A percentile compares a stretch with the other conserved stretches of the same genome.
phyloP scores from a whole-genome alignment of 2,888 invertebrate species.

The Ernsta delagoae region DNA sequence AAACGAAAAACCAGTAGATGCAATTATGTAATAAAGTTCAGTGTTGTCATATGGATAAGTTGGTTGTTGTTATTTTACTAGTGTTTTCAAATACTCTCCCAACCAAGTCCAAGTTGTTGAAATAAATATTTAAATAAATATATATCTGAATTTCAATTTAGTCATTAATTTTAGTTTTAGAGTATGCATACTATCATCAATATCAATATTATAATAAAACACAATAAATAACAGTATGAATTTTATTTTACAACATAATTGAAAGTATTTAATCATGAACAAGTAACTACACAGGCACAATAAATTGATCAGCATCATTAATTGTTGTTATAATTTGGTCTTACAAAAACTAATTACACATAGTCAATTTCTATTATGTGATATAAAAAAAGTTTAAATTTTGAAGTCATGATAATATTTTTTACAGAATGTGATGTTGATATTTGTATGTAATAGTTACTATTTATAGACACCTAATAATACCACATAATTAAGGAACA shows the following conservation, averaged over 20 bases:
- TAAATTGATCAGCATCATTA: neutral
- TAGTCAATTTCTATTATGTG: too few species aligned
- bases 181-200: too few species aligned
- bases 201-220: neutral
- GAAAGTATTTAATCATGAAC: neutral
- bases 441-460: too few species aligned
- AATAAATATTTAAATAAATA: too few species aligned
- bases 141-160: neutral
- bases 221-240: neutral
- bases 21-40: slow-evolving; percentile 75
- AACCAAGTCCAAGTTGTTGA: neutral
- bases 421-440: too few species aligned
- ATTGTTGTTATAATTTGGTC: too few species aligned
- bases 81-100: neutral
- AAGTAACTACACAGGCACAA: neutral
- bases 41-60: slow-evolving; percentile 37
- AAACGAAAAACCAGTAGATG: slow-evolving; percentile 42
- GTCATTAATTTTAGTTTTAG: too few species aligned
- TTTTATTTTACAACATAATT: slow-evolving; percentile 9
- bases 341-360: too few species aligned
- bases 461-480: too few species aligned
- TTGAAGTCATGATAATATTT: too few species aligned
- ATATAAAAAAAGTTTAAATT: too few species aligned
- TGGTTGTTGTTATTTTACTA: slow-evolving; percentile 22
- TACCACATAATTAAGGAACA: too few species aligned